Evolutionary conservation across 35 echinoderm and acorn worm genomes (phyloP).

Genomic region (Apostichopus parvimensis): DNA sequence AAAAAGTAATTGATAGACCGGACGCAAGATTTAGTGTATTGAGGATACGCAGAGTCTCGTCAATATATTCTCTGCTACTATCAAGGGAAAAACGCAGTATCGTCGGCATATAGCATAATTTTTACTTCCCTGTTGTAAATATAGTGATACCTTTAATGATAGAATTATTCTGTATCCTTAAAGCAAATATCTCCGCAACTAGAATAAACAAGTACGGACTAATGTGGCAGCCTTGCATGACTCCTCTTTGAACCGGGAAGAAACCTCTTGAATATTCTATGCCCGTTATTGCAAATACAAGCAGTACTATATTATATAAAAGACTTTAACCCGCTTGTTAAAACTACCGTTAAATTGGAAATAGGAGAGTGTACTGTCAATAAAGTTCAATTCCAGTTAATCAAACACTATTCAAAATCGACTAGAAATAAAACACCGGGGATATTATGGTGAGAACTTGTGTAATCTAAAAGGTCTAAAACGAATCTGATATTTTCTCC

Average conservation of each 20-base stretch:
- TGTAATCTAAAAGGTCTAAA: too few species aligned
- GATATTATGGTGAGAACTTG: not conserved
- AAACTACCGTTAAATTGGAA: not conserved
- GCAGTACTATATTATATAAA: not conserved
- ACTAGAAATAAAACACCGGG: not conserved
- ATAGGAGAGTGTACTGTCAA: not conserved
- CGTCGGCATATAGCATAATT: not conserved
- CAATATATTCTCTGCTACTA: not conserved
- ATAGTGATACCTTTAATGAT: not conserved
- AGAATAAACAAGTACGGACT: conserved; percentile 1
- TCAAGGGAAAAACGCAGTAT: not conserved
- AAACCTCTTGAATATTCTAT: not conserved
- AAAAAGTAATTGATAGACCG: not conserved
- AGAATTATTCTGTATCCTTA: not conserved
- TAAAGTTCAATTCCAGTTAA: not conserved
- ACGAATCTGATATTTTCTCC: too few species aligned
- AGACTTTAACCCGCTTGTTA: not conserved
- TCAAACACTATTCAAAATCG: not conserved
- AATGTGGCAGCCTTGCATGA: not conserved
- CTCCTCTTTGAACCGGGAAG: not conserved
- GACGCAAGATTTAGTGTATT: not conserved
- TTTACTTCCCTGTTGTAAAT: not conserved
- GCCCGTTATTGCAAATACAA: conserved; percentile 5
- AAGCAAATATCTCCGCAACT: not conserved
- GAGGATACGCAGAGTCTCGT: too few species aligned